These are phyloP conservation scores for Aphodius sticticus DNA, from an alignment of 2,888 invertebrate species.

Conservation along the genomic window DNA sequence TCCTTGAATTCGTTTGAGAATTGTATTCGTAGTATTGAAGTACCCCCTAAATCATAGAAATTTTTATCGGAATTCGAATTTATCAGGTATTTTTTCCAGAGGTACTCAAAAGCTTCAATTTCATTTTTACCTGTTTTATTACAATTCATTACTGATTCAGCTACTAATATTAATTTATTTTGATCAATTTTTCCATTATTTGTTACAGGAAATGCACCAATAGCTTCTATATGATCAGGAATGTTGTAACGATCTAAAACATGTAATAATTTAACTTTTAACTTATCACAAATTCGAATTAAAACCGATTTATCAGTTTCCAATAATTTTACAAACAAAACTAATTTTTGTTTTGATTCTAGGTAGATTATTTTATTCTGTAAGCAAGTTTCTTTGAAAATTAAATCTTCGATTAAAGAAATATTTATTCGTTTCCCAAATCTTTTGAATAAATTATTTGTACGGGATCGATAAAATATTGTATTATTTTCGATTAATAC, in stretches of 20 bases:
- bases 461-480: constrained; percentile 72
- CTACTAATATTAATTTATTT: constrained; percentile 59
- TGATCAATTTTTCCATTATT: constrained; percentile 75
- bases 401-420: constrained; percentile 63
- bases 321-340: constrained; percentile 62
- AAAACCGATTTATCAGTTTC: constrained; percentile 41
- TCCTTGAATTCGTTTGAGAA: constrained; percentile 67
- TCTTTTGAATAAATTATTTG: constrained; percentile 77
- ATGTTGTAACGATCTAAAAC: constrained; percentile 54
- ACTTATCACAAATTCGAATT: constrained; percentile 50
- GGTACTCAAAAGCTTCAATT: constrained; percentile 46
- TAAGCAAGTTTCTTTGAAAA: constrained; percentile 62
- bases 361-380: constrained; percentile 66
- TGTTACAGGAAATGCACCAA: constrained; percentile 69
- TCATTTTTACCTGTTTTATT: constrained; percentile 47
- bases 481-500: constrained; percentile 65
- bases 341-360: constrained; percentile 60
- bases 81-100: constrained; percentile 51
- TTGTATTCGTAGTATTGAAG: constrained; percentile 73
- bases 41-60: constrained; percentile 73
- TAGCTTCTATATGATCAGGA: constrained; percentile 71
- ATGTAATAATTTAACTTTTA: constrained; percentile 51
- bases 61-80: constrained; percentile 52
- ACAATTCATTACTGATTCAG: neutral
- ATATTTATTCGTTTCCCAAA: constrained; percentile 77